phyloP scores from a whole-genome alignment of 1,140 invertebrate species.

The Heliconius nattereri region DNA sequence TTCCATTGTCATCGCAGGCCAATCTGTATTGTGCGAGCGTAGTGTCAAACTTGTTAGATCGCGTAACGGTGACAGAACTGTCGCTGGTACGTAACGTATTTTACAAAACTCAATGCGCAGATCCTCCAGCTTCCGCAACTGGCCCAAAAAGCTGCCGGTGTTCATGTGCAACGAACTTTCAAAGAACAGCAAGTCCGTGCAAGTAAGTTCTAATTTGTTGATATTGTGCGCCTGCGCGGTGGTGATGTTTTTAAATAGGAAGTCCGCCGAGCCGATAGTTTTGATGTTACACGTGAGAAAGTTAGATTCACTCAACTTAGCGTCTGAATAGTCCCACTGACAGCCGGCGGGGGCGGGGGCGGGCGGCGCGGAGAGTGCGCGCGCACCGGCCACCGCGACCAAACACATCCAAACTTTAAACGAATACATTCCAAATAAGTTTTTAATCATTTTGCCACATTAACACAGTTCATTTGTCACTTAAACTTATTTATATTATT shows the following conservation, averaged over 20 bases:
- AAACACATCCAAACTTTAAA: constrained; percentile 80
- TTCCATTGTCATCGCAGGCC: constrained; percentile 90
- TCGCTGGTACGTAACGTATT: constrained; percentile 87
- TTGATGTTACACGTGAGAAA: constrained; percentile 86
- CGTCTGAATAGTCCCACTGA: constrained; percentile 84
- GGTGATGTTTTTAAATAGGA: constrained; percentile 87
- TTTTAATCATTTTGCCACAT: constrained; percentile 69
- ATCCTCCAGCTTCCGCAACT: constrained; percentile 83
- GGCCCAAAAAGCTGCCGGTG: constrained; percentile 84
- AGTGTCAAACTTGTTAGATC: constrained; percentile 87
- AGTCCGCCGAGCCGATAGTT: constrained; percentile 86
- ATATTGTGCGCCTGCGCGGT: constrained; percentile 85
- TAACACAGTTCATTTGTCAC: constrained; percentile 75
- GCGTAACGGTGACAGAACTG: constrained; percentile 85
- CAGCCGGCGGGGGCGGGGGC: constrained; percentile 85
- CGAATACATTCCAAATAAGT: constrained; percentile 76
- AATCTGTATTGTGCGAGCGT: constrained; percentile 89
- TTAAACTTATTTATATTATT: constrained; percentile 55
- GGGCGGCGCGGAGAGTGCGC: constrained; percentile 77
- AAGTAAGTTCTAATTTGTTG: constrained; percentile 86
- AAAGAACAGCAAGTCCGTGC: constrained; percentile 90
- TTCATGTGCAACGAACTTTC: constrained; percentile 87
- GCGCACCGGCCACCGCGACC: constrained; percentile 69
- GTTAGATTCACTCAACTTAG: constrained; percentile 81
- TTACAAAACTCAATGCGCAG: constrained; percentile 90